Evolutionary conservation across 2,797 vertebrate genomes (phyloP).

Genomic region (Catostomus latipinnis): DNA sequence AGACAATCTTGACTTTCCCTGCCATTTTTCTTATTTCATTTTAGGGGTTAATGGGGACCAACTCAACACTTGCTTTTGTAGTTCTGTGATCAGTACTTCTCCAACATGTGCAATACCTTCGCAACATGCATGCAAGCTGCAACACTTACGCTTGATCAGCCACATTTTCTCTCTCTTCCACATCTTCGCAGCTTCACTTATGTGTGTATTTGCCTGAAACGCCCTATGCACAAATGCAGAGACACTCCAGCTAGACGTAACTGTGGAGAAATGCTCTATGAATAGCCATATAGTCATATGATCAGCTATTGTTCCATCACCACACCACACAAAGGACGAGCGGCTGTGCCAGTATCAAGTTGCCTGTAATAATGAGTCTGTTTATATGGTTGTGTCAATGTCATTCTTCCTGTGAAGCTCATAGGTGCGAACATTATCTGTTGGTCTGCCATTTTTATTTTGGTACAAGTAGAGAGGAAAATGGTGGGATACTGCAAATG

Average conservation of each 20-base stretch:
- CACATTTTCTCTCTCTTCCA: slow-evolving; percentile 67
- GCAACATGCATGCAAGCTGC: background rate
- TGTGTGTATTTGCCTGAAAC: background rate
- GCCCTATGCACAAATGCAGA: slow-evolving; percentile 7
- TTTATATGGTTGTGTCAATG: slow-evolving; percentile 53
- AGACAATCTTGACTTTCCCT: too few species aligned
- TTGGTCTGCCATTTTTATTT: too few species aligned
- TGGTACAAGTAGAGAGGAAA: too few species aligned
- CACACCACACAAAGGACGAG: slow-evolving; percentile 37
- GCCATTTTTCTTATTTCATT: too few species aligned
- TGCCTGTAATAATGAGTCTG: slow-evolving; percentile 56
- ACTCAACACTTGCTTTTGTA: background rate
- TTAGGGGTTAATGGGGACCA: background rate
- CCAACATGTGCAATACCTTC: background rate
- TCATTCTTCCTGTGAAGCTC: slow-evolving; percentile 33
- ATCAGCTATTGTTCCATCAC: slow-evolving; percentile 32
- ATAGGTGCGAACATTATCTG: background rate
- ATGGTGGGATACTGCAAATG: too few species aligned
- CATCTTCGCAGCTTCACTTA: slow-evolving; percentile 41
- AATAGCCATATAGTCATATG: slow-evolving; percentile 16
- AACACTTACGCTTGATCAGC: slow-evolving; percentile 76
- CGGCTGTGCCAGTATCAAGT: slow-evolving; percentile 49
- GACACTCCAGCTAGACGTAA: background rate
- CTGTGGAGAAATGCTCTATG: too few species aligned
- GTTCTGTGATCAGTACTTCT: background rate